Conservation (phyloP, 2,113 vertebrate genomes). For the Scopus umbretta region DNA sequence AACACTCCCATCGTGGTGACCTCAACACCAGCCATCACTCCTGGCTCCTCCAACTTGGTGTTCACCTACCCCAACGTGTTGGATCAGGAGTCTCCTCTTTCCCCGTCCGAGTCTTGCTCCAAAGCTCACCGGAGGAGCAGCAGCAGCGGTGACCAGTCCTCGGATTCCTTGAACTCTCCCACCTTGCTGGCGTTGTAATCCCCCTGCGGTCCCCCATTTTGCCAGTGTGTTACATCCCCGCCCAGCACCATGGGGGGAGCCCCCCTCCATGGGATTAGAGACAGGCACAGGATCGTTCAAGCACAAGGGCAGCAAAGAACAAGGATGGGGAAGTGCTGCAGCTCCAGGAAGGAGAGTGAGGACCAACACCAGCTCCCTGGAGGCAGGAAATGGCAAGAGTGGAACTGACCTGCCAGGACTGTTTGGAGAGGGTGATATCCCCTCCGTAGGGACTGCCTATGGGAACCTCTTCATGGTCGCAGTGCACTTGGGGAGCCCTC, state of each 20-base stretch:
- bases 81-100: constrained; percentile 93
- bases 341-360: constrained; percentile 38
- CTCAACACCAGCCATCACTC: constrained; percentile 92
- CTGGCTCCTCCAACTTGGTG: constrained; percentile 90
- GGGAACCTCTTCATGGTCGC: background rate
- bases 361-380: constrained; percentile 46
- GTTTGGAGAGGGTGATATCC: background rate
- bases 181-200: constrained; percentile 95
- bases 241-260: constrained; percentile 1
- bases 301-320: constrained; percentile 58
- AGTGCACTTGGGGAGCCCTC: constrained; percentile 4
- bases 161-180: constrained; percentile 99
- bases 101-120: constrained; percentile 96
- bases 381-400: constrained; percentile 1
- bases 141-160: constrained; percentile 98
- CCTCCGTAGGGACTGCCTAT: background rate
- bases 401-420: background rate
- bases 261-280: constrained; percentile 54
- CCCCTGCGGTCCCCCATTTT: constrained; percentile 23
- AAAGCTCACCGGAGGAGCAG: constrained; percentile 98
- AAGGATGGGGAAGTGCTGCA: constrained; percentile 45
- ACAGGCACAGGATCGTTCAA: constrained; percentile 69
- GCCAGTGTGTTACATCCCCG: constrained; percentile 56
- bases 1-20: constrained; percentile 96
- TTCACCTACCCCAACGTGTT: constrained; percentile 97